A percentile compares a stretch with the other conserved stretches of the same genome.
These are phyloP conservation scores for Chironomus striatipennis DNA, from an alignment of 1,140 invertebrate genomes.

Conservation along the genomic window DNA sequence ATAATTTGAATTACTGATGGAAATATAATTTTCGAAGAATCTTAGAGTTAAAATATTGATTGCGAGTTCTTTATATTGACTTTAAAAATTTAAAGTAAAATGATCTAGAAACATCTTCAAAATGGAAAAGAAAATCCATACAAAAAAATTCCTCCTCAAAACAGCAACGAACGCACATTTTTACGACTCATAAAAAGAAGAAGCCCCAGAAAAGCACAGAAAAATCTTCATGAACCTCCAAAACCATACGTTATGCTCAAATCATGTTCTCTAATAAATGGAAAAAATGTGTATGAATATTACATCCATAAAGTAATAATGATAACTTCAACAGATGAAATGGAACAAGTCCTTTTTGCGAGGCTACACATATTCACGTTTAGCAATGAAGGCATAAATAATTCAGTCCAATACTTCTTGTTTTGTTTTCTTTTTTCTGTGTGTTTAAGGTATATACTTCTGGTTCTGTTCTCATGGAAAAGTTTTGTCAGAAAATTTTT, in stretches of 20 bases:
- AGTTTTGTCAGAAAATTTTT: no score
- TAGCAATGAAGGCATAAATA: not conserved
- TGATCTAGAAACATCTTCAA: no score
- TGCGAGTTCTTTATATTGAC: no score
- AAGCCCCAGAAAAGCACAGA: not conserved
- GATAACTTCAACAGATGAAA: slow-evolving; percentile 3
- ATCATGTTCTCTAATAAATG: slow-evolving; percentile 9
- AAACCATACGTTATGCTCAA: not conserved
- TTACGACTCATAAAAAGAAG: not conserved
- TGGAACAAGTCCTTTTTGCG: not conserved
- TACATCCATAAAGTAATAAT: not conserved
- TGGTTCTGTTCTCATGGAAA: no score
- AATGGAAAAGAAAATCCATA: no score
- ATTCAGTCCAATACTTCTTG: not conserved
- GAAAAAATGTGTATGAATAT: slow-evolving; percentile 9
- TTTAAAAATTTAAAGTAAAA: no score
- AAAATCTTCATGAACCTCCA: not conserved
- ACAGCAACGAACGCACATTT: no score
- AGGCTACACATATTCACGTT: not conserved
- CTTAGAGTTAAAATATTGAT: no score
- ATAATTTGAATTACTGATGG: no score
- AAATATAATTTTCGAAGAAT: no score
- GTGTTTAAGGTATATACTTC: no score
- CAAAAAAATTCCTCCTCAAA: no score
- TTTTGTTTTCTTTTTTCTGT: not conserved